Evolutionary conservation across 23 tunicate genomes (phyloP).

Genomic region (Ascidia mentula): DNA sequence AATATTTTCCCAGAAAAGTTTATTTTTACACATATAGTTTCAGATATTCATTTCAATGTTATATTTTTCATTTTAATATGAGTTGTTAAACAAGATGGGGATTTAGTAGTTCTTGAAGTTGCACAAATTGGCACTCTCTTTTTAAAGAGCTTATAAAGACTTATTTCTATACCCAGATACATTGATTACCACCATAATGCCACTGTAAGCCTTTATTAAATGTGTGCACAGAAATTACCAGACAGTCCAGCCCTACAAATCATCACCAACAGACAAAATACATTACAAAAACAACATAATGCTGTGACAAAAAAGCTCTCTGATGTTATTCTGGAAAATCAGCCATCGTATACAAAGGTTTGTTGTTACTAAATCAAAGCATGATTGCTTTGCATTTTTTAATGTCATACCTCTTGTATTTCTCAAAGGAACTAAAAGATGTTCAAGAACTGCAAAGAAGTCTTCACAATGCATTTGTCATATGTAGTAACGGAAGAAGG

Average conservation of each 20-base stretch:
- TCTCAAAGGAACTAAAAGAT: constrained; percentile 56
- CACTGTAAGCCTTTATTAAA: neutral
- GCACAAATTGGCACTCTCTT: no score
- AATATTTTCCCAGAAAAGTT: no score
- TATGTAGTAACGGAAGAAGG: constrained; percentile 76
- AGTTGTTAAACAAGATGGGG: no score
- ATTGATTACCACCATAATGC: no score
- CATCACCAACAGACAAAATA: constrained; percentile 38
- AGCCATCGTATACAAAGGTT: constrained; percentile 82
- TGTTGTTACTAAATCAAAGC: neutral
- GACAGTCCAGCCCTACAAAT: constrained; percentile 25
- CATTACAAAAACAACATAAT: constrained; percentile 37
- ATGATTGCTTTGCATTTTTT: neutral
- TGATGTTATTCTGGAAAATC: constrained; percentile 80
- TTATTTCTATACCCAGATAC: no score
- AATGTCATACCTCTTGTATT: neutral
- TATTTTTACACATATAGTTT: no score
- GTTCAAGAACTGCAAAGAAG: constrained; percentile 68
- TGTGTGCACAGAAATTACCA: constrained; percentile 2
- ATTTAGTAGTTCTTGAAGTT: no score
- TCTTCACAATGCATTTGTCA: constrained; percentile 54
- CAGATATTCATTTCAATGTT: no score
- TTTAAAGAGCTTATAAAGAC: no score
- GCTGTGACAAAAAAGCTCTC: constrained; percentile 81
- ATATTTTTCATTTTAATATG: no score